Percentiles rank a stretch among this genome's conserved stretches.
Conservation (phyloP, 2,888 invertebrate species). For the Plagodis pulveraria region DNA sequence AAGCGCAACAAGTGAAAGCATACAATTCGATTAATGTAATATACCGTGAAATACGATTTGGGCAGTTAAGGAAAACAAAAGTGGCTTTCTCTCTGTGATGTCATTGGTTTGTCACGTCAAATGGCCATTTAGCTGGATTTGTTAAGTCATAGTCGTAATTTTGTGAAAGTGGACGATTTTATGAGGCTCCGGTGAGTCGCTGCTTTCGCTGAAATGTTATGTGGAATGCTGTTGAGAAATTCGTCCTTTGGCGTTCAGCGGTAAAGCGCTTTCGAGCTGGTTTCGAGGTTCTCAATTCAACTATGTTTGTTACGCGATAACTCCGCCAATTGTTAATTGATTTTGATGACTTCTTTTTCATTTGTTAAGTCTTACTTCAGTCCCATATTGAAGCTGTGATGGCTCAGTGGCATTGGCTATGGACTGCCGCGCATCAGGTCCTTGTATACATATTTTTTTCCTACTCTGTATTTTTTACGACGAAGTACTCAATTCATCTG, state of each 20-base stretch:
- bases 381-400: no score
- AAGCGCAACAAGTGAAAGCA: slow-evolving; percentile 13
- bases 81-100: slow-evolving; percentile 23
- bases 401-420: no score
- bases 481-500: no score
- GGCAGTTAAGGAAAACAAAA: slow-evolving; percentile 20
- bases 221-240: not conserved
- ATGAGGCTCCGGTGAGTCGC: slow-evolving; percentile 1
- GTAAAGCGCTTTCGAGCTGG: not conserved
- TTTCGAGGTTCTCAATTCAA: no score
- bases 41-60: slow-evolving; percentile 13
- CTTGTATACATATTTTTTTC: no score
- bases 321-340: no score
- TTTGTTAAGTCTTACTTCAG: no score
- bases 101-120: slow-evolving; percentile 12
- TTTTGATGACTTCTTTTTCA: no score
- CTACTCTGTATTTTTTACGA: no score
- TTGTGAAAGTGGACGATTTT: slow-evolving; percentile 8
- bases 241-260: not conserved
- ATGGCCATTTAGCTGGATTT: slow-evolving; percentile 4
- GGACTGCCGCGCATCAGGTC: no score
- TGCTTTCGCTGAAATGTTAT: slow-evolving; percentile 2
- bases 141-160: slow-evolving; percentile 4
- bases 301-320: no score
- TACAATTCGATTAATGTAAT: slow-evolving; percentile 13